A percentile compares a stretch with the other conserved stretches of the same genome.
Conservation (phyloP, 30 jellyfish, hydroid and myxozoan species). For the Aurelia aurita complex sp. Pacific region DNA sequence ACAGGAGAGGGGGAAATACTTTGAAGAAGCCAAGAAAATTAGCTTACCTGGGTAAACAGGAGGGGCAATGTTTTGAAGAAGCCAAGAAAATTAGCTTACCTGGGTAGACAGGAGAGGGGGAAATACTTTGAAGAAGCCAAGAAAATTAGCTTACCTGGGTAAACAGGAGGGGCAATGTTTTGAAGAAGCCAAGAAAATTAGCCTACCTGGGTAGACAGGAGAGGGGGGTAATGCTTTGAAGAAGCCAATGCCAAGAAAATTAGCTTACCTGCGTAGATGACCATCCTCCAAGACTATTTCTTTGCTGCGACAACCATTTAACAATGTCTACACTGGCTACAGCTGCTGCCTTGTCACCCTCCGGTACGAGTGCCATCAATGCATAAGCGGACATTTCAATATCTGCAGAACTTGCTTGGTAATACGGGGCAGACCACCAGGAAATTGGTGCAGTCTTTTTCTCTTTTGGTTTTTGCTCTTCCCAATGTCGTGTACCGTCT, state of each 20-base stretch:
- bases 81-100: no score
- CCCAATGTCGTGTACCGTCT: no score
- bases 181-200: neutral
- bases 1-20: no score
- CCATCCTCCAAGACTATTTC: conserved; percentile 94
- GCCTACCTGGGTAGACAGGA: neutral
- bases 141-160: no score
- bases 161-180: no score
- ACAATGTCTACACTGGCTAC: conserved; percentile 56
- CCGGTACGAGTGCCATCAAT: conserved; percentile 53
- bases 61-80: no score
- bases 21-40: no score
- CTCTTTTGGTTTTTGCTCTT: no score
- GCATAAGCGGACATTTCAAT: conserved; percentile 92
- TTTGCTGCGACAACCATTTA: conserved; percentile 86
- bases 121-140: no score
- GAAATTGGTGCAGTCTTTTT: no score
- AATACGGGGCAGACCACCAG: conserved; percentile 30
- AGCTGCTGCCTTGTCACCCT: neutral
- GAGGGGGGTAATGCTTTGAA: neutral
- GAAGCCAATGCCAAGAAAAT: neutral
- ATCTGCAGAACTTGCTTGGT: conserved; percentile 76
- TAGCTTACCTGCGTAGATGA: conserved; percentile 90
- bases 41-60: no score
- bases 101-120: no score